phyloP scores from a whole-genome alignment of 1,140 invertebrate species.

The Drosophila teissieri region DNA sequence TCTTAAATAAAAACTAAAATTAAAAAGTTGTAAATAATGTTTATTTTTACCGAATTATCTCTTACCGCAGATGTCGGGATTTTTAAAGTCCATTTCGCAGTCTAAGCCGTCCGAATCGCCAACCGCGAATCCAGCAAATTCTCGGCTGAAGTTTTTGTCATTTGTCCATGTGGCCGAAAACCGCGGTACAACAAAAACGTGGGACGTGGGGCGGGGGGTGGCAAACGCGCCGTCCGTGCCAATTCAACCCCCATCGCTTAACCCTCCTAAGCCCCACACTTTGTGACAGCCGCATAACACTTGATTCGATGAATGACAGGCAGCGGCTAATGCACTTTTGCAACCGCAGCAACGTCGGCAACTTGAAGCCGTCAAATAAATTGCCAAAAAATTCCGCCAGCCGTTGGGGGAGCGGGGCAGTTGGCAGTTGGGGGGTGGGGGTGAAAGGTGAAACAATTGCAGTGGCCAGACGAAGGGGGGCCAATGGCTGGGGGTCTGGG shows the following conservation, averaged over 20 bases:
- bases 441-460: constrained; percentile 66
- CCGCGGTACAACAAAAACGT: constrained; percentile 21
- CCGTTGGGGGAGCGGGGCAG: not conserved
- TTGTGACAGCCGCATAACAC: constrained; percentile 46
- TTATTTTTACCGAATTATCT: not conserved
- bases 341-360: constrained; percentile 79
- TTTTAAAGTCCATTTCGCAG: not conserved
- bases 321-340: constrained; percentile 80
- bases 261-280: not conserved
- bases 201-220: not conserved
- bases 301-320: constrained; percentile 68
- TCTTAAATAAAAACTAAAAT: too few species aligned
- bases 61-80: not conserved
- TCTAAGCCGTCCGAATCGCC: constrained; percentile 8
- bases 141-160: not conserved
- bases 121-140: constrained; percentile 6
- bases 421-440: not conserved
- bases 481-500: not conserved
- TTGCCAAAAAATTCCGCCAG: constrained; percentile 62
- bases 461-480: constrained; percentile 55
- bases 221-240: not conserved
- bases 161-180: constrained; percentile 4
- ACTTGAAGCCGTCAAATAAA: constrained; percentile 82
- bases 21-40: not conserved
- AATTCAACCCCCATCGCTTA: constrained; percentile 8